Evolutionary conservation across 2,888 invertebrate genomes (phyloP), one percentile per base, ranked within the genome.

Genomic region (Rhopalosiphum nymphaeae): DNA sequence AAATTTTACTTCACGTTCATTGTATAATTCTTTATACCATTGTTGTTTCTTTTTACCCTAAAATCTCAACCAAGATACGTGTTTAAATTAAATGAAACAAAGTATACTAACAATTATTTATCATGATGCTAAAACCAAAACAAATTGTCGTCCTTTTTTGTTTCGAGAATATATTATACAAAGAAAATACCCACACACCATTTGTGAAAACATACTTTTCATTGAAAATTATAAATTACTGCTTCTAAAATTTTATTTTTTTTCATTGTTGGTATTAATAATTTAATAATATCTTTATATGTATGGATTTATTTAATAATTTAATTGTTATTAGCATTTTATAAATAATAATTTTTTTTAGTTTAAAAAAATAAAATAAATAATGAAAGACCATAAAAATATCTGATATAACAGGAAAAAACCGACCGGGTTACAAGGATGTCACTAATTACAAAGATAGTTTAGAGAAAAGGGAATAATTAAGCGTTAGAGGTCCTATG

Each of bases 371-470:
- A 67, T 16, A 13, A 49, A 49, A 49, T 49, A 49, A 49, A 49
- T 92, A 92, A 88, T 93, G 36, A 92, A 87, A 61, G 36, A 89
- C 56, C 9, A 57, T 42, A 26, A 29, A 78, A 56, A 85, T 57
- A 57, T 85, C 36, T n/a, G 36, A 46, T 89, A 57, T 90, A 90
- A 57, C 36, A n/a, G n/a, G 44, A 57, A 90, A 90, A 85, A 89
- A 84, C 26, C 9, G 10, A 78, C 9, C 26, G 49, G 21, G 61
- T 46, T 42, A 86, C 91, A 86, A 61, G 91, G 61, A 57, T 90
- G 53, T 49, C 61, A 86, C 86, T 94, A 94, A 94, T 94, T 94
- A 91, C 86, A 90, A 86, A 61, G 85, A 49, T 94, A 94, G 89
- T 86, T 86, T 86, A 85, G 86, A 89, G 86, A 61, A 53, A 61